phyloP scores from a whole-genome alignment of 2,888 invertebrate genomes.

The Callosobruchus maculatus region DNA sequence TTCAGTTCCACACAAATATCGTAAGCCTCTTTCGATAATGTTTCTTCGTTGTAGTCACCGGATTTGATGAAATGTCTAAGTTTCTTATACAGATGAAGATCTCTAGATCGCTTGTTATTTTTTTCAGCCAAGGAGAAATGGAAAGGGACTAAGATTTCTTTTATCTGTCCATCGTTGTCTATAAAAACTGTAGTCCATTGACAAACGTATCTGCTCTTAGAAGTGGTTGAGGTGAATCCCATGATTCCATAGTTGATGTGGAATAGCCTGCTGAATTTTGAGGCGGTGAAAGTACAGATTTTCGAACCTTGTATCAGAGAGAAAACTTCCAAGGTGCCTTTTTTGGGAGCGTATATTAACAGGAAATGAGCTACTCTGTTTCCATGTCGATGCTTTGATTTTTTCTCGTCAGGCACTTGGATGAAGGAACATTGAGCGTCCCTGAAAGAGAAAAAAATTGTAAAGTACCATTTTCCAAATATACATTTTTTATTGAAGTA shows the following conservation, averaged over 20 bases:
- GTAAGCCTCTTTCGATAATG: conserved; percentile 53
- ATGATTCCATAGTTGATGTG: conserved; percentile 80
- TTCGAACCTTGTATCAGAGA: conserved; percentile 84
- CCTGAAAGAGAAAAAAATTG: conserved; percentile 59
- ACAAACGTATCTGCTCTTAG: conserved; percentile 55
- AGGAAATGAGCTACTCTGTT: conserved; percentile 71
- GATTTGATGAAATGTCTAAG: conserved; percentile 62
- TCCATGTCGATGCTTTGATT: conserved; percentile 35
- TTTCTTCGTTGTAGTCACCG: conserved; percentile 52
- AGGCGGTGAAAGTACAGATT: conserved; percentile 87
- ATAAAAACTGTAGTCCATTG: conserved; percentile 74
- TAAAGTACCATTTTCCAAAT: too few relatives aligned
- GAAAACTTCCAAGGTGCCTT: conserved; percentile 92
- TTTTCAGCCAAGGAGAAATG: conserved; percentile 86
- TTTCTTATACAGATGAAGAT: conserved; percentile 80
- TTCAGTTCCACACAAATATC: conserved; percentile 62
- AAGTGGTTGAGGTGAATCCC: conserved; percentile 61
- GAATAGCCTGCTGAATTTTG: conserved; percentile 75
- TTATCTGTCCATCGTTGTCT: conserved; percentile 78
- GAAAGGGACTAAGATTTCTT: conserved; percentile 83
- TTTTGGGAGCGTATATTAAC: conserved; percentile 88
- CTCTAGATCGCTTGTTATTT: conserved; percentile 81
- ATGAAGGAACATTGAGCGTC: conserved; percentile 95
- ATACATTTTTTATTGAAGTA: too few relatives aligned
- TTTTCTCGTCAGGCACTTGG: conserved; percentile 68